Evolutionary conservation across 1,140 invertebrate species (phyloP).

Genomic region (Eupristina koningsbergeri): DNA sequence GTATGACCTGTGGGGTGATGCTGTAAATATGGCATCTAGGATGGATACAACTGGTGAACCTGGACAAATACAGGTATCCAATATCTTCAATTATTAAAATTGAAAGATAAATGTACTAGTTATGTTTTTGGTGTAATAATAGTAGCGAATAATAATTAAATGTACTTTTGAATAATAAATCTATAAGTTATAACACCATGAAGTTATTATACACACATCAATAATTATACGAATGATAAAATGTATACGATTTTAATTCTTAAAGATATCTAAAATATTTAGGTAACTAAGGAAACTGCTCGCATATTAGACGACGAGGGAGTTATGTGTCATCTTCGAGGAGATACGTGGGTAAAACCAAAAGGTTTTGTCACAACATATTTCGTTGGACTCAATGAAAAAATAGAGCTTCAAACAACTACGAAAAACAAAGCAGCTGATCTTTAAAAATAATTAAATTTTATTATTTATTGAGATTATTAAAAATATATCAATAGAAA

Average conservation of each 20-base stretch:
- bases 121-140: too few relatives aligned
- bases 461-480: too few relatives aligned
- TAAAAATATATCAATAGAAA: too few relatives aligned
- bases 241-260: neutral
- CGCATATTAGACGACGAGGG: constrained; percentile 79
- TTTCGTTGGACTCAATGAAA: constrained; percentile 79
- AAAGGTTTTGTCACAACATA: constrained; percentile 83
- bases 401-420: constrained; percentile 53
- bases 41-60: constrained; percentile 89
- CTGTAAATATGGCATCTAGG: constrained; percentile 94
- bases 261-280: neutral
- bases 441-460: too few relatives aligned
- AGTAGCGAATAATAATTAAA: too few relatives aligned
- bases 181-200: too few relatives aligned
- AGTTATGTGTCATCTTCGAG: constrained; percentile 80
- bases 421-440: neutral
- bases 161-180: too few relatives aligned
- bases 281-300: constrained; percentile 84
- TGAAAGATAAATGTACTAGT: too few relatives aligned
- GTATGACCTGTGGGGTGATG: constrained; percentile 95
- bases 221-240: too few relatives aligned
- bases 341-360: constrained; percentile 83
- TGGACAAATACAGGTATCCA: constrained; percentile 86
- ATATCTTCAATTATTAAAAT: too few relatives aligned
- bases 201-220: too few relatives aligned